Percentiles rank a stretch among this genome's conserved stretches.
Conservation (phyloP, 1,140 invertebrate species). For the Hylaeus volcanicus region DNA sequence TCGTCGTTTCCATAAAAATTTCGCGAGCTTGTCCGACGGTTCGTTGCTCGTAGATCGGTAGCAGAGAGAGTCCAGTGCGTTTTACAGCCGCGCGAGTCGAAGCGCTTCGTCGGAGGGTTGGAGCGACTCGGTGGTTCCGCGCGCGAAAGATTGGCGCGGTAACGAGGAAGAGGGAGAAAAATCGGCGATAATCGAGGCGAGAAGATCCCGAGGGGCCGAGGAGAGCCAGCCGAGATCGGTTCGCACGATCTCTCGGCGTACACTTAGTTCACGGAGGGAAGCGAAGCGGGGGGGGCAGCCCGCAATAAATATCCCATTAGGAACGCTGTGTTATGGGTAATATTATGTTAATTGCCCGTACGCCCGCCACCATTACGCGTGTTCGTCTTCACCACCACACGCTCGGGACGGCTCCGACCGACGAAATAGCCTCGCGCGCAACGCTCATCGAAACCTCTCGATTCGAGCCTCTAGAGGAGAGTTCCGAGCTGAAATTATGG, state of each 20-base stretch:
- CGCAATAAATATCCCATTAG: constrained; percentile 66
- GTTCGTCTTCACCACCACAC: neutral
- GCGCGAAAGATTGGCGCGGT: neutral
- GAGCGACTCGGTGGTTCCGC: neutral
- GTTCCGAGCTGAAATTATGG: neutral
- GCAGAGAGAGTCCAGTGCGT: no score
- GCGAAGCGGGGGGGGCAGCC: neutral
- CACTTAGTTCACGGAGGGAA: neutral
- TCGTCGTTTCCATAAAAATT: no score
- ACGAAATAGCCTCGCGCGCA: neutral
- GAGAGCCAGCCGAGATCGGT: constrained; percentile 40
- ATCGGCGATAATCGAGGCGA: constrained; percentile 55
- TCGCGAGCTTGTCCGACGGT: no score
- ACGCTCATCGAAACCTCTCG: neutral
- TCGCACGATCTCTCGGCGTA: constrained; percentile 19
- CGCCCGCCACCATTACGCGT: constrained; percentile 11
- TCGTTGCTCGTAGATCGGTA: no score
- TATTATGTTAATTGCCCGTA: constrained; percentile 62
- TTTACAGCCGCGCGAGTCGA: no score
- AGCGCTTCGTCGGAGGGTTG: no score
- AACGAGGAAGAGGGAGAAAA: constrained; percentile 44
- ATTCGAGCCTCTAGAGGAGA: neutral
- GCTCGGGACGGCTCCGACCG: neutral
- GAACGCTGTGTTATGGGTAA: constrained; percentile 59
- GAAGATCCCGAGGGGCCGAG: constrained; percentile 17